Base-by-base conservation (phyloP, 2,797 vertebrate genomes). In the Sebastes hubbsi region DNA sequence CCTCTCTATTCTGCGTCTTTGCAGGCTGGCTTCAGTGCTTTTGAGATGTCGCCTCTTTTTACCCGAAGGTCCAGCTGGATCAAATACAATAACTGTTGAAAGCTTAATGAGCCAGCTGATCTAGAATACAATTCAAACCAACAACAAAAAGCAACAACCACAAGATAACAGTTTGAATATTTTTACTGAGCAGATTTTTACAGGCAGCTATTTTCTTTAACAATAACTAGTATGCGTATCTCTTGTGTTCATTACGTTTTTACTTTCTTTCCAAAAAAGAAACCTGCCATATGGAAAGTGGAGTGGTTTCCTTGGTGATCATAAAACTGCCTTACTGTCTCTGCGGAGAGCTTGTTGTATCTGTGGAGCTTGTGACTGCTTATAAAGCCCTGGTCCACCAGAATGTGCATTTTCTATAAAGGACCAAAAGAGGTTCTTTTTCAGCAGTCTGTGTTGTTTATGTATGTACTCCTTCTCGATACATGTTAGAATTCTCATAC, bases 71-170 rank as follows among this genome's bases (percentile, higher is more conserved):
- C 96, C 95, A 95, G 94, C 86, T 94, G 96, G 97, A 96, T 95
- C 92, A 78, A 49, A 90, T 96, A 96, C 96, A 97, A 97, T 97
- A 97, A 96, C 96, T 97, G 96, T 97, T 97, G 95, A 96, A 97
- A 97, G 91, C 90, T 93, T 91, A 87, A 93, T 89, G 92, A 95
- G 93, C 94, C 94, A 94, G 94, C 92, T 91, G 89, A 92, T 93
- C 88, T 80, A 88, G 87, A 93, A 91, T 77, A 88, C 83, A 85
- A 85, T 80, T 90, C 85, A 86, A 93, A 94, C 80, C 83, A 71
- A 90, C 78, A 59, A 93, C 86, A 91, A 94, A 87, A 90, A 89
- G 86, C 92, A 92, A 93, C 89, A 91, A 95, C 91, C 78, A 88
- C 86, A 86, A 86, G 66, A 81, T 75, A 87, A 87, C 90, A 83